These are phyloP conservation scores for Heliopora coerulea DNA, from an alignment of 92 coral and sea anemone species.

Conservation along the genomic window DNA sequence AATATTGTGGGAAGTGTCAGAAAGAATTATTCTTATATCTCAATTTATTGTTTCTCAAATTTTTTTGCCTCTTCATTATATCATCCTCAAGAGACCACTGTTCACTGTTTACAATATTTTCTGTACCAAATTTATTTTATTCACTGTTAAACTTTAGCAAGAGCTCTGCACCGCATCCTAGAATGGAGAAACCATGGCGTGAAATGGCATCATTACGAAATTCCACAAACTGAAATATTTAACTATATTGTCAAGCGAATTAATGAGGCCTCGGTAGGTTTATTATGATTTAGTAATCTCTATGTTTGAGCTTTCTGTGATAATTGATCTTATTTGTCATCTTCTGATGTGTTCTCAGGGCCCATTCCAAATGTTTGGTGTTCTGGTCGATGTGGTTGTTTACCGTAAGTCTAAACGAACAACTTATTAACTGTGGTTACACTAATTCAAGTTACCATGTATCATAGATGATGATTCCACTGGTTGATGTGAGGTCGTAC, in stretches of 20 bases:
- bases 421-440: no score
- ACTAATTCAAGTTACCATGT: no score
- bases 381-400: constrained; percentile 77
- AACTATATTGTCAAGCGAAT: constrained; percentile 74
- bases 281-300: no score
- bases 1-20: no score
- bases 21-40: no score
- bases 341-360: constrained; percentile 54
- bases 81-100: no score
- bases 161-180: constrained; percentile 70
- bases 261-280: constrained; percentile 96
- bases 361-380: constrained; percentile 91
- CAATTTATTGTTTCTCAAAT: no score
- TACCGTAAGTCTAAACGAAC: constrained; percentile 80
- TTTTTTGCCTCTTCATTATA: no score
- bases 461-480: no score
- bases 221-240: constrained; percentile 64
- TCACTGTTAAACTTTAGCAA: constrained; percentile 74
- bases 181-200: constrained; percentile 82
- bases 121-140: no score
- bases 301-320: no score
- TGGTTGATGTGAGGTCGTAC: no score
- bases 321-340: background rate
- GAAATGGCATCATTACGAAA: constrained; percentile 77
- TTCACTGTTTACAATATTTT: background rate